A percentile compares a stretch with the other conserved stretches of the same genome.
Conservation (phyloP, 2,888 invertebrate genomes). For the Drosophila stalkeri region DNA sequence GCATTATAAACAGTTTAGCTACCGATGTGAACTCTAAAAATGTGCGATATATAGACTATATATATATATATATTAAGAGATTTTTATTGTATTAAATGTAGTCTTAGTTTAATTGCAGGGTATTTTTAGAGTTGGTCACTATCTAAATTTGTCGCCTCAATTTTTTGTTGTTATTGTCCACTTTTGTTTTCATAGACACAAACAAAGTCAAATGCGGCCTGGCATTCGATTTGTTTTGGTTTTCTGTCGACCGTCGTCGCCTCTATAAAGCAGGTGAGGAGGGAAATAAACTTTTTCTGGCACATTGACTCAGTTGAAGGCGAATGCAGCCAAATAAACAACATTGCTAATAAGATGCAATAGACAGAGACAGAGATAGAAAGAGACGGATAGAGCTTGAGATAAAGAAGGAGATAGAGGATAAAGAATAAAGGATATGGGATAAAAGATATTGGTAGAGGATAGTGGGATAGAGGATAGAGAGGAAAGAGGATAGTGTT, state of each 20-base stretch:
- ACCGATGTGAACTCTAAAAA: too few species aligned
- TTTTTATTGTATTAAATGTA: too few species aligned
- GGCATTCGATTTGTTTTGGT: constrained; percentile 48
- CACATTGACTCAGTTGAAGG: constrained; percentile 83
- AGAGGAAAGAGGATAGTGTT: not conserved
- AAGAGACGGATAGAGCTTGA: not conserved
- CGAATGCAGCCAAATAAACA: constrained; percentile 51
- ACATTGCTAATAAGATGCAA: constrained; percentile 45
- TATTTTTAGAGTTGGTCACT: constrained; percentile 8
- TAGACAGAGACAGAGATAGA: constrained; percentile 4
- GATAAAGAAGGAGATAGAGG: constrained; percentile 1
- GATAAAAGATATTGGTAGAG: not conserved
- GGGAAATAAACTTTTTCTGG: constrained; percentile 82
- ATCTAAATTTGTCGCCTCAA: not conserved
- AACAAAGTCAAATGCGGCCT: constrained; percentile 41
- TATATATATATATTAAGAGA: too few species aligned
- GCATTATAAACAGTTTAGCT: too few species aligned
- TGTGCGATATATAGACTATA: not conserved
- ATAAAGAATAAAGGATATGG: not conserved
- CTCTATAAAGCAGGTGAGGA: constrained; percentile 22
- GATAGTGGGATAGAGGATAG: not conserved
- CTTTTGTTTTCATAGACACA: constrained; percentile 43
- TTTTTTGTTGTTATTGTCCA: constrained; percentile 16
- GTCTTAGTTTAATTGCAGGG: constrained; percentile 9
- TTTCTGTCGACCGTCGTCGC: constrained; percentile 23